These are phyloP conservation scores for Corvus moneduloides DNA, from an alignment of 2,113 vertebrate genomes.

Conservation along the genomic window DNA sequence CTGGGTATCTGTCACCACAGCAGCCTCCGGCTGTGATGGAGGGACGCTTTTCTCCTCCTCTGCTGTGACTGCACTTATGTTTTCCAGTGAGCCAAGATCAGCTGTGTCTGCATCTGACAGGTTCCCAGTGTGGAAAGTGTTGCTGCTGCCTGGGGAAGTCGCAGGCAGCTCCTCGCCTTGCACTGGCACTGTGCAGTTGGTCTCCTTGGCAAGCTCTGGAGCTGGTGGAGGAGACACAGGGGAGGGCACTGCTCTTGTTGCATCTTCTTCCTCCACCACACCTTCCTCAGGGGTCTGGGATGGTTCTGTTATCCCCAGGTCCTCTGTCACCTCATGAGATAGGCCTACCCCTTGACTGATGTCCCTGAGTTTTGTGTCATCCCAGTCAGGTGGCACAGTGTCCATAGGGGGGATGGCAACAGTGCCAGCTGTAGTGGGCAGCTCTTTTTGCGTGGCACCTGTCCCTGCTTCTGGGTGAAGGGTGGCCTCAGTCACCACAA, in stretches of 20 bases:
- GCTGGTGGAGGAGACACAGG: neutral
- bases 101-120: neutral
- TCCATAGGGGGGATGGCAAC: neutral
- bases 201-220: neutral
- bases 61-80: neutral
- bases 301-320: neutral
- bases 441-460: neutral
- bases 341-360: neutral
- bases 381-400: constrained; percentile 62
- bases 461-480: neutral
- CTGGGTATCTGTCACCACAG: constrained; percentile 10
- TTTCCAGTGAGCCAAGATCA: neutral
- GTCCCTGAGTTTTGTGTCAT: constrained; percentile 70
- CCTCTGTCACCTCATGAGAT: neutral
- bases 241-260: neutral
- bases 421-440: neutral
- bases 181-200: neutral
- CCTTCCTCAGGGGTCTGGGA: neutral
- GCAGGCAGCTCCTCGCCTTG: neutral
- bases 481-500: neutral
- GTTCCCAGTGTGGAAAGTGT: neutral
- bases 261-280: neutral
- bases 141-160: neutral
- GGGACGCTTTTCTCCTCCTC: neutral
- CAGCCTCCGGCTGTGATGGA: neutral